Base-by-base conservation (phyloP, 53 echinoderm and acorn worm genomes). In the Paracentrotus lividus region DNA sequence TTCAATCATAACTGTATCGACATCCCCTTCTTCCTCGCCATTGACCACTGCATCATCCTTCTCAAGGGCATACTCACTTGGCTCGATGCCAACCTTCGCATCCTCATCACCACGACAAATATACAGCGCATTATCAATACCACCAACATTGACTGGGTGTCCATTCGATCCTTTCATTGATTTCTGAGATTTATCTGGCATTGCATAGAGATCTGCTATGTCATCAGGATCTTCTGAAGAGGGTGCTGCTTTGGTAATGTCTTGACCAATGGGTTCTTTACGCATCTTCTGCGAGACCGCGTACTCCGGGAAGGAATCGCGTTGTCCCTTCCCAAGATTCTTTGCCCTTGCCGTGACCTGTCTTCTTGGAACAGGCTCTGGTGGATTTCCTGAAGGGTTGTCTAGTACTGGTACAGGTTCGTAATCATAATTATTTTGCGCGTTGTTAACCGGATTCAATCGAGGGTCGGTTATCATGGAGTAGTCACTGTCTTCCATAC, bases 231-330 rank as follows among this genome's bases (percentile, higher is more conserved):
- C 5, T 38, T 21, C 5, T 18, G 42, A 18, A 76, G 42, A 42
- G 18, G 76, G 42, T 20, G 36, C 20, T 40, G 9, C 42, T 76
- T 69, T 24, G 4, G 69, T 12, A 69, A 36, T 7, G 3, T 4
- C 42, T 42, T 42, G 42, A 21, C 21, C 38, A 10, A 40, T 76
- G 42, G 21, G 76, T 76, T 42, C 42, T 13, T 76, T 76, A 42
- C 76, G 76, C 21, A 76, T 15, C 14, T 76, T 76, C 76, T 42
- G 76, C 9, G 42, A 76, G 42, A 76, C 76, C 42, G 76, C 76
- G 76, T 76, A 76, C 76, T 76, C 76, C 5, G 76, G 76, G 42
- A 76, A 36, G 42, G 42, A 42, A 18, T 76, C 76, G 31, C 29
- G 18, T 6, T 42, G 42, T 76, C 42, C 42, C 26, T 64, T 64